Conservation (phyloP, 2,888 invertebrate species). For the Harpalus rufipes region DNA sequence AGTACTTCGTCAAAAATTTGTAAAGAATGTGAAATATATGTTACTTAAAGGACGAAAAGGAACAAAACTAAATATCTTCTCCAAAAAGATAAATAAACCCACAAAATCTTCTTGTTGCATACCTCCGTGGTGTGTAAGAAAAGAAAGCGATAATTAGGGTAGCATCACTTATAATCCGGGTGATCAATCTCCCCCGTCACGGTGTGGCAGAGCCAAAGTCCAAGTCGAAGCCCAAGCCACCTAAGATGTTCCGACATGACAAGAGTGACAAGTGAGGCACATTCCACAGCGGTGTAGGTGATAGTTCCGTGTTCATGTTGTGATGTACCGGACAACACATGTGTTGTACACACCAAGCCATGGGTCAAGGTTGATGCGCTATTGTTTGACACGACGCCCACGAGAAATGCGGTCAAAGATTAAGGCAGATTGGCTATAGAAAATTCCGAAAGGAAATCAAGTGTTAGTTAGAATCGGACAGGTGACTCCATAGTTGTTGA, state of each 20-base stretch:
- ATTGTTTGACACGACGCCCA: constrained; percentile 45
- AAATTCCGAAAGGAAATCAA: not conserved
- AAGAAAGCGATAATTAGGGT: constrained; percentile 48
- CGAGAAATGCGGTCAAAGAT: constrained; percentile 35
- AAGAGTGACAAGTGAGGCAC: constrained; percentile 28
- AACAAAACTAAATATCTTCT: not conserved
- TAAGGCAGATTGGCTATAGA: not conserved
- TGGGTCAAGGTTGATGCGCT: constrained; percentile 44
- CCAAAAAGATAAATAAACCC: not conserved
- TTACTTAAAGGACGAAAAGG: not conserved
- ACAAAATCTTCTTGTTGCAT: not conserved
- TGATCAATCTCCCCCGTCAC: constrained; percentile 45
- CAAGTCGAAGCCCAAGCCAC: constrained; percentile 25
- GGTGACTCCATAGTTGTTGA: not conserved
- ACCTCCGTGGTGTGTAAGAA: constrained; percentile 1
- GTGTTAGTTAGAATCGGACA: not conserved
- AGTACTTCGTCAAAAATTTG: too few species aligned
- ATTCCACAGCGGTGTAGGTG: constrained; percentile 39
- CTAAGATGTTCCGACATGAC: constrained; percentile 50
- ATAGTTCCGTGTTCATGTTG: constrained; percentile 50
- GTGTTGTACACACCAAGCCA: constrained; percentile 15
- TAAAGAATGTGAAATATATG: too few species aligned
- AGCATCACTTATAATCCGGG: not conserved
- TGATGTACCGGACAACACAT: constrained; percentile 47
- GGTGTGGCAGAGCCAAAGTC: not conserved